Conservation (phyloP, 37 sponge, comb jelly and placozoan species). For the Beroe forskalii region DNA sequence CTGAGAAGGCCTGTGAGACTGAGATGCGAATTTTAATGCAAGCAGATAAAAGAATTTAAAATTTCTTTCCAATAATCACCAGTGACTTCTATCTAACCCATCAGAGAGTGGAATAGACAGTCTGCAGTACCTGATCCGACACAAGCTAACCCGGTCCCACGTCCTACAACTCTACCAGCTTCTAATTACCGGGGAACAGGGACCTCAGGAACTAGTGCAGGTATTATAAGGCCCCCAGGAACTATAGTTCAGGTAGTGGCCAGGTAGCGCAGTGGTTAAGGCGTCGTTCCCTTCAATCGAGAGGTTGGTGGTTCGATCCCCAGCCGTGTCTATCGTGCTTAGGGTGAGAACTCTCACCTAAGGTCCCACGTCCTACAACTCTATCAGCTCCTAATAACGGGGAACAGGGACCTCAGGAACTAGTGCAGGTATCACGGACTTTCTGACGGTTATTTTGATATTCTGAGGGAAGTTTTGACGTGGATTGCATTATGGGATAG, state of each 20-base stretch:
- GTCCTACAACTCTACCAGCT: conserved; percentile 59
- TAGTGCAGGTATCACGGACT: not conserved
- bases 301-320: no score
- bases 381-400: conserved; percentile 41
- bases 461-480: no score
- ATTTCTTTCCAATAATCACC: not conserved
- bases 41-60: not conserved
- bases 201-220: conserved; percentile 1
- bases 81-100: not conserved
- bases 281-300: no score
- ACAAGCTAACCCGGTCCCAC: conserved; percentile 35
- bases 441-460: no score
- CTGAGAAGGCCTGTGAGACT: no score
- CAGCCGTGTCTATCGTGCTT: no score
- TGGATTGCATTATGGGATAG: no score
- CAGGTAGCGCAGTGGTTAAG: no score
- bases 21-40: no score
- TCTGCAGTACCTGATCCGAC: conserved; percentile 40
- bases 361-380: conserved; percentile 57
- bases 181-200: conserved; percentile 38
- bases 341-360: no score
- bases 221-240: no score
- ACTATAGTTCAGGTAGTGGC: no score
- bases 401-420: conserved; percentile 24
- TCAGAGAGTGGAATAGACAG: conserved; percentile 36